Evolutionary conservation across 2,888 invertebrate genomes (phyloP), one percentile per base, ranked within the genome.

Genomic region (Drosophila picticornis): DNA sequence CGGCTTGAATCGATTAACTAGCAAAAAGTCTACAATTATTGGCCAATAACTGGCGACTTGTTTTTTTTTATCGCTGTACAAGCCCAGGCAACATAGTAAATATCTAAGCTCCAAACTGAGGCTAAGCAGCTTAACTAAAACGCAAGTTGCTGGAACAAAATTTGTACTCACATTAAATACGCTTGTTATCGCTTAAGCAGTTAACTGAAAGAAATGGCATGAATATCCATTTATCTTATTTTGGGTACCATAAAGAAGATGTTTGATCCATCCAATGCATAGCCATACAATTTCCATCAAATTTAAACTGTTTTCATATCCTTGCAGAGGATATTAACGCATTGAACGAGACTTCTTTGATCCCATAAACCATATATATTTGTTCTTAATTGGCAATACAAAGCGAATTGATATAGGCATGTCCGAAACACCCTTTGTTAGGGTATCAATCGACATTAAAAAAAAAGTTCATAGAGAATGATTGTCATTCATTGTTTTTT

Each of bases 21-120:
- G 72, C 77, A 69, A 78, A 80, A 75, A 75, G 64, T 75, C 72
- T 67, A 83, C 80, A 80, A 80, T 80, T 74, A 80, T 88, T 88
- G 64, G 84, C 87, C 82, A 88, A 84, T 63, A 66, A 61, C 66
- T 38, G 38, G 38, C 56, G 13, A 56, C n/a, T 38, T 56, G 72
- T 72, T 76, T 72, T 70, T 68, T 58, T 77, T 36, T 63, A 40
- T 75, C 63, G 66, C 61, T 55, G 56, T 48, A 59, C 69, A 64
- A 66, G 71, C 75, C 5, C 11, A 43, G 75, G 46, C 72, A 62
- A 67, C 58, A 61, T 72, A 80, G 60, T 46, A 59, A 50, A 60
- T 52, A 61, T 62, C 62, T 31, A 57, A 75, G 48, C 52, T 56
- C 29, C 64, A 61, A 53, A n/a, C 36, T 61, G 61, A 58, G 61